phyloP scores from a whole-genome alignment of 2,888 invertebrate genomes.

The Leucophenga montana region DNA sequence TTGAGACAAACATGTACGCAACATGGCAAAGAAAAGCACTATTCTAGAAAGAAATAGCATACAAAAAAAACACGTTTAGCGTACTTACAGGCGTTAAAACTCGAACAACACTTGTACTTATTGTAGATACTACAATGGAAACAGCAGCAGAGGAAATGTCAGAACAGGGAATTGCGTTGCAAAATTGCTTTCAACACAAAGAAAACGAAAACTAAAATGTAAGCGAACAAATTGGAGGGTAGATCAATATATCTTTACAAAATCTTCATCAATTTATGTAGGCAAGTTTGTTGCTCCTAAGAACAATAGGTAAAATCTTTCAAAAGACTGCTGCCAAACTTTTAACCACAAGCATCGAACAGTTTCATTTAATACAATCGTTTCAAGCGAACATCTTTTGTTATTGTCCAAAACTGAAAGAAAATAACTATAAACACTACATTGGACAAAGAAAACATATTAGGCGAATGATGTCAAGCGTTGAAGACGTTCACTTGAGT shows the following conservation, averaged over 20 bases:
- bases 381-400: background rate
- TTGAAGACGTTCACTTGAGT: too few relatives aligned
- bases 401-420: background rate
- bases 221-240: background rate
- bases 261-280: too few relatives aligned
- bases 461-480: too few relatives aligned
- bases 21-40: background rate
- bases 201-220: background rate
- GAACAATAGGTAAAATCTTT: background rate
- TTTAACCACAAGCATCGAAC: background rate
- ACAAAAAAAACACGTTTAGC: constrained; percentile 13
- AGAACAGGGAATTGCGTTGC: background rate
- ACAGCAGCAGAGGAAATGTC: too few relatives aligned
- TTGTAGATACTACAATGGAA: background rate
- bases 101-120: background rate
- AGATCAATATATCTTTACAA: too few relatives aligned
- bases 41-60: background rate
- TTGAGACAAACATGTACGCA: background rate
- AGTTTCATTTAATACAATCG: background rate
- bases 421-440: background rate
- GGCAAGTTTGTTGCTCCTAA: too few relatives aligned
- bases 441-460: too few relatives aligned
- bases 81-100: constrained; percentile 19
- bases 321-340: background rate
- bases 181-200: constrained; percentile 2